phyloP scores from a whole-genome alignment of 1,140 invertebrate genomes.

The Ditylenchus dipsaci region DNA sequence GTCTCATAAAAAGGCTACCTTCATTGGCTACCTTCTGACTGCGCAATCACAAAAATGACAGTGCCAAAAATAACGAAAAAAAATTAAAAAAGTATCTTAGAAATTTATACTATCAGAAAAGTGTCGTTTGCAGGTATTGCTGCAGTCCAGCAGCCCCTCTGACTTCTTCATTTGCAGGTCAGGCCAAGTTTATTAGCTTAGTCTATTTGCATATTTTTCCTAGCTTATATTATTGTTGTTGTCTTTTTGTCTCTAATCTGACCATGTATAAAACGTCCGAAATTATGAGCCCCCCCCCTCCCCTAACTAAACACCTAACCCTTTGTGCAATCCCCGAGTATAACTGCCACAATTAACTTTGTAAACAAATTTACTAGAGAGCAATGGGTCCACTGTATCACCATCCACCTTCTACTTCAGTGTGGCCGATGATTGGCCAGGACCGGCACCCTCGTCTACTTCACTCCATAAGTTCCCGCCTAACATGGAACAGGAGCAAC shows the following conservation, averaged over 20 bases:
- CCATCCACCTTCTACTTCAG: conserved; percentile 13
- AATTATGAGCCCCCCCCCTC: neutral
- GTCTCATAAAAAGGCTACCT: neutral
- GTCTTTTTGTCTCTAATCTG: neutral
- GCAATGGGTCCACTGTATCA: neutral
- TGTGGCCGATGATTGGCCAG: conserved; percentile 41
- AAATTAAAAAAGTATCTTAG: neutral
- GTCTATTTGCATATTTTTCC: neutral
- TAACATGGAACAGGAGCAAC: neutral
- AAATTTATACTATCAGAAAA: no score
- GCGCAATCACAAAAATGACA: no score
- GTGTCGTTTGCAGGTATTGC: conserved; percentile 20
- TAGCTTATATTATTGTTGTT: no score
- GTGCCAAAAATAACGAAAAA: no score
- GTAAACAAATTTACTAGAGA: no score
- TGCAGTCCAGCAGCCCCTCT: conserved; percentile 5
- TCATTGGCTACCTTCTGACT: neutral
- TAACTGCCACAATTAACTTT: no score
- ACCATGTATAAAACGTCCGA: neutral
- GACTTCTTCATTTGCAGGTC: conserved; percentile 1
- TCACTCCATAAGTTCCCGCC: no score
- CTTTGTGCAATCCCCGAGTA: no score
- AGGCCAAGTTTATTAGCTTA: neutral
- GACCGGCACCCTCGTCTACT: no score
- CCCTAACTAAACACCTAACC: neutral